A percentile compares a stretch with the other conserved stretches of the same genome.
These are phyloP conservation scores for Hippocampus guttulatus DNA, from an alignment of 2,113 vertebrate species.

Conservation along the genomic window DNA sequence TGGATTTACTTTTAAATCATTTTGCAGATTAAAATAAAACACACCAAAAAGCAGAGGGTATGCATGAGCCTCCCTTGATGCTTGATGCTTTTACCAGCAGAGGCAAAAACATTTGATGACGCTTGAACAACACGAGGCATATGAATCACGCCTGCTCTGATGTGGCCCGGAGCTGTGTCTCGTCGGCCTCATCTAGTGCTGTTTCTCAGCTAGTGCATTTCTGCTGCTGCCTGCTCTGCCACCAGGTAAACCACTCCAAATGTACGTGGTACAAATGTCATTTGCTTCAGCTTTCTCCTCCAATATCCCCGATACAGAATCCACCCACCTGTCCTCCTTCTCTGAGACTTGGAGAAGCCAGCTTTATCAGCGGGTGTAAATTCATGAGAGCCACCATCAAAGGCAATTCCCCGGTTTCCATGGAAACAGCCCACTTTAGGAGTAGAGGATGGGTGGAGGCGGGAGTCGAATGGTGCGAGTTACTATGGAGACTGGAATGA, in stretches of 20 bases:
- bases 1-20: background rate
- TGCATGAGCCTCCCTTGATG: constrained; percentile 26
- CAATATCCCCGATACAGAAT: constrained; percentile 17
- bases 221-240: constrained; percentile 18
- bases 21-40: constrained; percentile 10
- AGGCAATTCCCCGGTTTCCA: constrained; percentile 70
- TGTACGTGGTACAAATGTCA: constrained; percentile 40
- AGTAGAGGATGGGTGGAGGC: constrained; percentile 55
- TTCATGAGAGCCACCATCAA: constrained; percentile 66
- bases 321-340: constrained; percentile 25
- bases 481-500: constrained; percentile 68
- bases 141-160: constrained; percentile 29
- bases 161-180: constrained; percentile 28
- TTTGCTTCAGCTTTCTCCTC: constrained; percentile 38
- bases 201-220: too few relatives aligned
- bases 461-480: constrained; percentile 64
- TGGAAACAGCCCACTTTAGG: constrained; percentile 72
- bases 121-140: constrained; percentile 39
- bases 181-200: constrained; percentile 28
- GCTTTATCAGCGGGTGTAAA: constrained; percentile 58
- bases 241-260: constrained; percentile 40
- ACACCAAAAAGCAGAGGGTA: constrained; percentile 22
- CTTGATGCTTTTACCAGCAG: constrained; percentile 21
- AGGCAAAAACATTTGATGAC: constrained; percentile 29
- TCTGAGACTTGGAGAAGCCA: constrained; percentile 34